Percentiles rank a stretch among this genome's conserved stretches.
These are phyloP conservation scores for Yponomeuta plumbellus DNA, from an alignment of 2,888 invertebrate species.

Conservation along the genomic window DNA sequence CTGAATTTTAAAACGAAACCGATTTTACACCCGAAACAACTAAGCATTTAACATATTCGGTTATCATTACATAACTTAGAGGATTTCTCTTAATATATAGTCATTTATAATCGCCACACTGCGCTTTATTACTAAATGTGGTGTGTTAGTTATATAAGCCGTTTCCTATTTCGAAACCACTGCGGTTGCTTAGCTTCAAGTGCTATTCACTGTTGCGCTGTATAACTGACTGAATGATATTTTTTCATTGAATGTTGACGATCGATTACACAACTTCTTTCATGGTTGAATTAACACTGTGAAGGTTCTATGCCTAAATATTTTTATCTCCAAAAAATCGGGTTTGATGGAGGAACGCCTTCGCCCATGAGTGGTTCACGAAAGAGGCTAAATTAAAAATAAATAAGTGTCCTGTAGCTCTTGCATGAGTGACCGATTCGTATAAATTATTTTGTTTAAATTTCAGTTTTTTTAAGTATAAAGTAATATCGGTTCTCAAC, in stretches of 20 bases:
- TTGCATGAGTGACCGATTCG: too few relatives aligned
- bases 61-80: neutral
- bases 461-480: too few relatives aligned
- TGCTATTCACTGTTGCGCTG: neutral
- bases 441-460: too few relatives aligned
- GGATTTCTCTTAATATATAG: neutral
- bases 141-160: constrained; percentile 1
- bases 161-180: constrained; percentile 6
- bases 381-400: too few relatives aligned
- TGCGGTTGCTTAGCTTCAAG: neutral
- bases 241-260: neutral
- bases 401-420: too few relatives aligned
- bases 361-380: too few relatives aligned
- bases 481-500: too few relatives aligned
- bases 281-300: too few relatives aligned
- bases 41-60: neutral
- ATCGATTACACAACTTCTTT: neutral
- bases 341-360: too few relatives aligned
- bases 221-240: too few relatives aligned
- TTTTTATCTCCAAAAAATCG: too few relatives aligned
- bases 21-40: neutral
- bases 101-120: neutral
- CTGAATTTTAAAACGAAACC: neutral
- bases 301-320: too few relatives aligned
- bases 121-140: neutral